Evolutionary conservation across 2,797 vertebrate genomes (phyloP).

Genomic region (Muscicapa striata): DNA sequence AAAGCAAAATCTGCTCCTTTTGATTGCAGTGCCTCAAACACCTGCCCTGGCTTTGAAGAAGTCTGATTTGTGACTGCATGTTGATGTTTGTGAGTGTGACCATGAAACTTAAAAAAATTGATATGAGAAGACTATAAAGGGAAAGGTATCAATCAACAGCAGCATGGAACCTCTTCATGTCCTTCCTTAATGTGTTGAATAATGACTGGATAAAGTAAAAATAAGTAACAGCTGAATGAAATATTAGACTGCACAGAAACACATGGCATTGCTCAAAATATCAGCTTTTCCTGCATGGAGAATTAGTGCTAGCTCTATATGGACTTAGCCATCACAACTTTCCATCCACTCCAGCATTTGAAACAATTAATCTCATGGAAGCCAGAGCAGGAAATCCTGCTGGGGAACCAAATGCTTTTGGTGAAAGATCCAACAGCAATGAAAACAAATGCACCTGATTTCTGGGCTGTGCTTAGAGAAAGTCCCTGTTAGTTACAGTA

Average conservation of each 20-base stretch:
- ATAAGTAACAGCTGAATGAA: neutral
- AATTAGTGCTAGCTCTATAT: neutral
- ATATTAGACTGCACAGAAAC: constrained; percentile 1
- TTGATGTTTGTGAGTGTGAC: neutral
- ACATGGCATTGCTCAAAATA: neutral
- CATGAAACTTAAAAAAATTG: neutral
- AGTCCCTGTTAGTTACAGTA: neutral
- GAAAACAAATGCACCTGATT: constrained; percentile 52
- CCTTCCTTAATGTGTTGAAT: constrained; percentile 5
- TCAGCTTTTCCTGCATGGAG: neutral
- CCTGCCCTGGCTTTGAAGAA: neutral
- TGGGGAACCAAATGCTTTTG: constrained; percentile 53
- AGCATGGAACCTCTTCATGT: neutral
- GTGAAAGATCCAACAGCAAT: neutral
- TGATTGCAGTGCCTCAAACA: neutral
- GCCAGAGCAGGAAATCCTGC: constrained; percentile 42
- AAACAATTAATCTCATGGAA: constrained; percentile 56
- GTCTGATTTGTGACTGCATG: neutral
- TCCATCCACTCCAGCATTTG: constrained; percentile 53
- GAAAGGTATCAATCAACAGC: neutral
- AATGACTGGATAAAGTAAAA: neutral
- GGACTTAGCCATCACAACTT: constrained; percentile 11
- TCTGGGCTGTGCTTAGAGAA: neutral
- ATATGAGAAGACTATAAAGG: neutral
- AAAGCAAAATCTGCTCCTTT: neutral